Evolutionary conservation across 1,140 invertebrate genomes (phyloP).

Genomic region (Hestina assimilis): DNA sequence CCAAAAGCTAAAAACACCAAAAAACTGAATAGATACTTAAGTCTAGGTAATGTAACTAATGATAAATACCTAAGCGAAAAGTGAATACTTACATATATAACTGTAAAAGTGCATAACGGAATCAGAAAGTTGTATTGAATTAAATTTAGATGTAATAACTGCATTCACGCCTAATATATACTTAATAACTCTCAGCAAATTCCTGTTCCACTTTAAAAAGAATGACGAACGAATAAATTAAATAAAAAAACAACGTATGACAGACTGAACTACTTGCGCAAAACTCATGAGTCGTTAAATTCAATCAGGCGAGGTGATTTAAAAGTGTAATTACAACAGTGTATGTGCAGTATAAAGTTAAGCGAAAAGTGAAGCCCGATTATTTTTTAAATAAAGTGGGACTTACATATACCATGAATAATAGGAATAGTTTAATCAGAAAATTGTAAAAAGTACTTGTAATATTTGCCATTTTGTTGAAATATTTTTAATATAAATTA

Average conservation of each 20-base stretch:
- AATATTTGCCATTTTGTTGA: no score
- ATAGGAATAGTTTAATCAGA: no score
- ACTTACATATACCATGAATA: no score
- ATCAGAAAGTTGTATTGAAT: background rate
- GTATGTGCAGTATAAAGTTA: constrained; percentile 13
- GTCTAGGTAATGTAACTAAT: no score
- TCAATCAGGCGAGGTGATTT: constrained; percentile 33
- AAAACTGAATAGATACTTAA: no score
- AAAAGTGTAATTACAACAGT: constrained; percentile 30
- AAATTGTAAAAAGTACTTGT: no score
- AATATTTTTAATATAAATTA: no score
- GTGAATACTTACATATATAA: background rate
- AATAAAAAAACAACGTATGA: constrained; percentile 7
- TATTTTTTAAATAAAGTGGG: no score
- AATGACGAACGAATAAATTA: background rate
- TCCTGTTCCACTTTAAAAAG: constrained; percentile 3
- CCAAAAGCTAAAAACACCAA: no score
- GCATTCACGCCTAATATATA: background rate
- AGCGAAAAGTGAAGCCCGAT: background rate
- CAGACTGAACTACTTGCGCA: constrained; percentile 23
- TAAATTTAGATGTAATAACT: background rate
- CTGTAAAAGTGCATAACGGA: background rate
- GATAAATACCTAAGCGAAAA: no score
- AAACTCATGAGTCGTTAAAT: constrained; percentile 29
- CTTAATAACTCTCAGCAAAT: background rate